phyloP scores from a whole-genome alignment of 2,797 vertebrate species.

The Trachurus trachurus region DNA sequence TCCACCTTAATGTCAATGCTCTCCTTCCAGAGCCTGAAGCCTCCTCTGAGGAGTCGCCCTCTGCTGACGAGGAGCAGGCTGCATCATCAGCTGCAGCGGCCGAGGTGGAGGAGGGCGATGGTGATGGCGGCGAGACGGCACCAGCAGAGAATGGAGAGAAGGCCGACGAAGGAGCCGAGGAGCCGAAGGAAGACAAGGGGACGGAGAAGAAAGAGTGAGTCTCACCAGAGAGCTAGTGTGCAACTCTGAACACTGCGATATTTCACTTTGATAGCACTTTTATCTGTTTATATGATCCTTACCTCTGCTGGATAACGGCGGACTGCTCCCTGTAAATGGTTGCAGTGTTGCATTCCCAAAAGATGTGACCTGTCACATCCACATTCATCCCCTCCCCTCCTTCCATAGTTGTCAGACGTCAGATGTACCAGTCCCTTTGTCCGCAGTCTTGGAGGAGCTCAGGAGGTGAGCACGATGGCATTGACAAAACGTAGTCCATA shows the following conservation, averaged over 20 bases:
- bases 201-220: conserved; percentile 83
- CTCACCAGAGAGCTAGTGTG: conserved; percentile 29
- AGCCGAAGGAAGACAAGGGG: conserved; percentile 54
- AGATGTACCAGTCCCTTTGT: conserved; percentile 33
- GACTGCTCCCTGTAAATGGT: conserved; percentile 47
- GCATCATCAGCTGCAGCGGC: conserved; percentile 84
- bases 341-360: conserved; percentile 64
- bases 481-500: background rate
- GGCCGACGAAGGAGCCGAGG: conserved; percentile 68
- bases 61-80: conserved; percentile 88
- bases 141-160: conserved; percentile 81
- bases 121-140: conserved; percentile 11
- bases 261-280: conserved; percentile 83
- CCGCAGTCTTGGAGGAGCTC: conserved; percentile 52
- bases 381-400: conserved; percentile 30
- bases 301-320: conserved; percentile 74
- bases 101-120: conserved; percentile 72
- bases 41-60: conserved; percentile 91
- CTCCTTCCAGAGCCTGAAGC: conserved; percentile 86
- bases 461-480: conserved; percentile 43
- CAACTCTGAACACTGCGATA: conserved; percentile 74
- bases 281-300: conserved; percentile 77
- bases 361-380: conserved; percentile 58
- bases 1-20: background rate
- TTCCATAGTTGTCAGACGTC: conserved; percentile 31